Conservation (phyloP, 2,797 vertebrate genomes). For the Scleropages formosus region DNA sequence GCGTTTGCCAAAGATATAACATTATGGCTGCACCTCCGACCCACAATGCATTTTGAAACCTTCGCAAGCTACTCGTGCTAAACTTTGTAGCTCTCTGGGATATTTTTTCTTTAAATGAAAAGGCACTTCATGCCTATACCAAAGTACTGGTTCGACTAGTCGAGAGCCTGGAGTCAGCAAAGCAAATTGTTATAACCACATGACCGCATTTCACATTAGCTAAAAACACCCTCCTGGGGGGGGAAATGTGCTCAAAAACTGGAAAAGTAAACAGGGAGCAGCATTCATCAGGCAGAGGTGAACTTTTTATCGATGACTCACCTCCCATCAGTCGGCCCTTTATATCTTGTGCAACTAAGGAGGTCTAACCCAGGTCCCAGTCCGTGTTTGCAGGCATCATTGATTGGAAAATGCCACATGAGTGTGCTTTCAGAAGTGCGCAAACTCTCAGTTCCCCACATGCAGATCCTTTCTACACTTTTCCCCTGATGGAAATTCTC, state of each 20-base stretch:
- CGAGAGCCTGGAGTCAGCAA: background rate
- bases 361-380: too few species aligned
- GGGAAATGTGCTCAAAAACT: background rate
- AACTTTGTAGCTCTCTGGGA: too few species aligned
- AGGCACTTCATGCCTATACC: too few species aligned
- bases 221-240: background rate
- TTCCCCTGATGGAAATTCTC: too few species aligned
- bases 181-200: background rate
- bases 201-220: background rate
- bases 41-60: too few species aligned
- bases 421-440: background rate
- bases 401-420: background rate
- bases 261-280: background rate
- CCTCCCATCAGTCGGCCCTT: background rate
- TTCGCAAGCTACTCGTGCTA: too few species aligned
- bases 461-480: too few species aligned
- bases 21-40: too few species aligned
- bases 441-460: background rate
- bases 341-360: background rate
- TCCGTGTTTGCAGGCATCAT: background rate
- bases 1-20: too few species aligned
- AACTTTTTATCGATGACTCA: constrained; percentile 15
- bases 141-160: too few species aligned
- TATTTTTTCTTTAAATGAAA: too few species aligned
- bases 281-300: background rate